Evolutionary conservation across 2,888 invertebrate genomes (phyloP).

Genomic region (Dasypolia templi): DNA sequence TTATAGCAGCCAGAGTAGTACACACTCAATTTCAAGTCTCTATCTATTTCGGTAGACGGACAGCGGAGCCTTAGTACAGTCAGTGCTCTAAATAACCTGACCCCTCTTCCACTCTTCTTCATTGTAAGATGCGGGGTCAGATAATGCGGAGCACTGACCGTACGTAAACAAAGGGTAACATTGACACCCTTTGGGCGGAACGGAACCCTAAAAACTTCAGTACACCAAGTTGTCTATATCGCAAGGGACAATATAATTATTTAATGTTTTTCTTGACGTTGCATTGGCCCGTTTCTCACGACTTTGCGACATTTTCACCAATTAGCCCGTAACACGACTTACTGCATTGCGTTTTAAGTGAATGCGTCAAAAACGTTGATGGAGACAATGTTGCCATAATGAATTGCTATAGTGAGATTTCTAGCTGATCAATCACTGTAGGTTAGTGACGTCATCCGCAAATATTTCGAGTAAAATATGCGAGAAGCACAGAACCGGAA

Average conservation of each 20-base stretch:
- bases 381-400: constrained; percentile 30
- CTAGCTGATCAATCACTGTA: neutral
- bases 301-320: constrained; percentile 77
- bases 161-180: too few species aligned
- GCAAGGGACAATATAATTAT: constrained; percentile 71
- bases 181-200: neutral
- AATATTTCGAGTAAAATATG: neutral
- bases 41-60: too few species aligned
- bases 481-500: too few species aligned
- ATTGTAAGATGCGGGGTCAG: too few species aligned
- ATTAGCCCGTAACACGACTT: constrained; percentile 64
- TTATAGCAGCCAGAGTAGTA: neutral
- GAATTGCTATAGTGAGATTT: constrained; percentile 25
- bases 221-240: constrained; percentile 61
- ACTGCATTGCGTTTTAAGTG: constrained; percentile 59
- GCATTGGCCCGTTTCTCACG: constrained; percentile 77
- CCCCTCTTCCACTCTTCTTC: too few species aligned
- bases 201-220: constrained; percentile 46
- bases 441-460: neutral
- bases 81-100: too few species aligned
- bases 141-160: too few species aligned
- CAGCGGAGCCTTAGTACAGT: too few species aligned
- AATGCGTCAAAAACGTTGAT: constrained; percentile 45
- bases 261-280: constrained; percentile 68
- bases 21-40: neutral